Evolutionary conservation across 2,113 vertebrate species (phyloP).

Genomic region (Dryoscopus gambensis): DNA sequence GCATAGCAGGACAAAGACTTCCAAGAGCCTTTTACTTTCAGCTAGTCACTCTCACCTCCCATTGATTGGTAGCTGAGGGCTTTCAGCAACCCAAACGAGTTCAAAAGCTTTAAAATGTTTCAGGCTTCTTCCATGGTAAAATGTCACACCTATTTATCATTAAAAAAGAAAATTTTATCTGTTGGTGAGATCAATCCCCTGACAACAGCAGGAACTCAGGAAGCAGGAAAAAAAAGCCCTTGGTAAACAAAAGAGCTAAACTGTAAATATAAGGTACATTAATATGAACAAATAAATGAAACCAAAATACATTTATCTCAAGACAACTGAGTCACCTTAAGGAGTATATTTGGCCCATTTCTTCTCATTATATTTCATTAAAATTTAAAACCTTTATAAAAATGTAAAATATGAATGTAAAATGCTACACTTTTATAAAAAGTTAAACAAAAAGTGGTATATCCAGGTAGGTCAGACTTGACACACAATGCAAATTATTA

Average conservation of each 20-base stretch:
- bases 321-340: not conserved
- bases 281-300: not conserved
- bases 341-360: not conserved
- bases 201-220: not conserved
- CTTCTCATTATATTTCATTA: not conserved
- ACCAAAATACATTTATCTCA: not conserved
- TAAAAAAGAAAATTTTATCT: not conserved
- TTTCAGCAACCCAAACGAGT: not conserved
- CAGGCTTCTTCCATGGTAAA: not conserved
- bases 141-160: not conserved
- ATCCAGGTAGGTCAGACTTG: not conserved
- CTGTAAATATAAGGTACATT: not conserved
- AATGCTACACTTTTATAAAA: not conserved
- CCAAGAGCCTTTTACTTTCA: not conserved
- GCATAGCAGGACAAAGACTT: not conserved
- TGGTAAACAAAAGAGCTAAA: not conserved
- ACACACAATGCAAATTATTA: not conserved
- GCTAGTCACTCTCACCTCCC: not conserved
- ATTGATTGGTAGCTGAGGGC: not conserved
- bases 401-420: not conserved
- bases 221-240: not conserved
- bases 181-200: not conserved
- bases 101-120: slow-evolving; percentile 13
- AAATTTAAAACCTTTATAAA: not conserved
- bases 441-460: not conserved